phyloP scores from a whole-genome alignment of 2,113 vertebrate species.

The Delphinus delphis region DNA sequence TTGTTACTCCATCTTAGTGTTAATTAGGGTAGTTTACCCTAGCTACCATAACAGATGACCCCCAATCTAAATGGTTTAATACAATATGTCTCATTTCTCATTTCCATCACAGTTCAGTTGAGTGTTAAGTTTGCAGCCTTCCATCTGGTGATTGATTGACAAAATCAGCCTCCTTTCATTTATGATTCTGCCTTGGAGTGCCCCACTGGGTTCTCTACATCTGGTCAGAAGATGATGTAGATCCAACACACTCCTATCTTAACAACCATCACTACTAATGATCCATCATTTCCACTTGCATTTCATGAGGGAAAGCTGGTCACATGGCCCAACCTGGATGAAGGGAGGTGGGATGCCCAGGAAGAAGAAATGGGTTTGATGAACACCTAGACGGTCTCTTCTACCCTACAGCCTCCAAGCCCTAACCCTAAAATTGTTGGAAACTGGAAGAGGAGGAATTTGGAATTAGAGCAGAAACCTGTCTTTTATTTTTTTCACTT shows the following conservation, averaged over 20 bases:
- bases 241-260: neutral
- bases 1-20: neutral
- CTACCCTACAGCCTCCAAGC: neutral
- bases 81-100: neutral
- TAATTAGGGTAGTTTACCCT: neutral
- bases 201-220: neutral
- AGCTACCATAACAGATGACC: neutral
- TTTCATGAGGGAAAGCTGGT: neutral
- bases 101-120: neutral
- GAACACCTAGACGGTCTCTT: neutral
- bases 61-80: neutral
- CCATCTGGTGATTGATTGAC: neutral
- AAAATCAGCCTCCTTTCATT: neutral
- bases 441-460: neutral
- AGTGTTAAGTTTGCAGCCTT: neutral
- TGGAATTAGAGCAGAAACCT: neutral
- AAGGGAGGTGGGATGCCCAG: neutral
- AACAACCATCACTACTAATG: neutral
- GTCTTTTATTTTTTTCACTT: neutral
- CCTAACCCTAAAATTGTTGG: neutral
- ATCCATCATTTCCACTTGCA: neutral
- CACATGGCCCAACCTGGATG: neutral
- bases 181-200: neutral
- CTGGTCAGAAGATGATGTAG: neutral
- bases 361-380: neutral